A percentile compares a stretch with the other conserved stretches of the same genome.
phyloP scores from a whole-genome alignment of 2,888 invertebrate species.

The Celastrina argiolus region DNA sequence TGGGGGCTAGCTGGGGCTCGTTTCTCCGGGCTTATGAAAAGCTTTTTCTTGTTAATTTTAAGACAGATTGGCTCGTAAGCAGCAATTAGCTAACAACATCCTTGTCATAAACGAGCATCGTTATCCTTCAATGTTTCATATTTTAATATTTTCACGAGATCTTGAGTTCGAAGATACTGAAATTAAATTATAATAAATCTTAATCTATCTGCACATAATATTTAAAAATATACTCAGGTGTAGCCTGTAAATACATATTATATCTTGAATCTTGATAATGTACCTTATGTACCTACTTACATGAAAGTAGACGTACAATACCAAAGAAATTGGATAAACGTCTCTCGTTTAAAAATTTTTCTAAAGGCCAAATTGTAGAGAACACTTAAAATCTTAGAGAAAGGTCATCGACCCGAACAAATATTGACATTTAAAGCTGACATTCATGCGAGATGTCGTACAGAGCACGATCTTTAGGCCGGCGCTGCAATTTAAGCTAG shows the following conservation, averaged over 20 bases:
- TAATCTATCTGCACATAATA: too few species aligned
- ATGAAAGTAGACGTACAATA: not conserved
- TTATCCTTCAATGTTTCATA: not conserved
- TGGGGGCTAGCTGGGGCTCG: not conserved
- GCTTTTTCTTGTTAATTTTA: not conserved
- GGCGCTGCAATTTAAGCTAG: not conserved
- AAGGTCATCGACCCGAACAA: slow-evolving; percentile 11
- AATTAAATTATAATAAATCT: not conserved
- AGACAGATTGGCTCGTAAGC: not conserved
- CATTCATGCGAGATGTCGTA: not conserved
- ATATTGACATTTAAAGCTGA: not conserved
- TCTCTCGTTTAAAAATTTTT: not conserved
- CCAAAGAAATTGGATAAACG: too few species aligned
- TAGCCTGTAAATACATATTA: too few species aligned
- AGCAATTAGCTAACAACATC: not conserved
- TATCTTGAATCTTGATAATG: not conserved
- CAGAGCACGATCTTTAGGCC: not conserved
- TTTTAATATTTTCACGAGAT: not conserved
- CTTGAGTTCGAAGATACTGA: not conserved
- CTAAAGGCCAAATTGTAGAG: not conserved
- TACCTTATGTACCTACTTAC: not conserved
- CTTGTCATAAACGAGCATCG: not conserved
- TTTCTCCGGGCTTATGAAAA: not conserved
- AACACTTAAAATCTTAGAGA: not conserved
- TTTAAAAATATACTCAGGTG: too few species aligned